Conservation (phyloP, 2,113 vertebrate species). For the Larimichthys polyactis region DNA sequence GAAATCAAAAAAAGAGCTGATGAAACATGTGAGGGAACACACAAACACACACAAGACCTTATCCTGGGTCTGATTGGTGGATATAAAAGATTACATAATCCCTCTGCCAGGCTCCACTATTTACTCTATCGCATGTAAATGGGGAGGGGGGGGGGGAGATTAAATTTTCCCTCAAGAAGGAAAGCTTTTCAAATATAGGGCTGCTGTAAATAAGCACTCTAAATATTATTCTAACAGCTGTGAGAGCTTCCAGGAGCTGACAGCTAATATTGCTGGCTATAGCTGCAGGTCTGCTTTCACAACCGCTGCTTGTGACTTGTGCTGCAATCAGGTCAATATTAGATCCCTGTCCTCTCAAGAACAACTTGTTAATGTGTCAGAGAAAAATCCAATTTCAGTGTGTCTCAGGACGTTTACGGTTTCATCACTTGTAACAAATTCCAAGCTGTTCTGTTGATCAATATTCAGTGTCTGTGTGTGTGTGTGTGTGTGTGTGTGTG, state of each 20-base stretch:
- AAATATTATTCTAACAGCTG: slow-evolving; percentile 69
- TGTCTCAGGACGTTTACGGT: slow-evolving; percentile 17
- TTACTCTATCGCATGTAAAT: slow-evolving; percentile 69
- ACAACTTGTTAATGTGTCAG: slow-evolving; percentile 55
- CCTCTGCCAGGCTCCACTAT: slow-evolving; percentile 50
- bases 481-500: neutral
- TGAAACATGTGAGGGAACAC: slow-evolving; percentile 32
- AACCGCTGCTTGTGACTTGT: slow-evolving; percentile 19
- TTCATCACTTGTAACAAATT: slow-evolving; percentile 52
- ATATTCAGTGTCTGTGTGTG: slow-evolving; percentile 36
- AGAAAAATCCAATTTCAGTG: slow-evolving; percentile 54
- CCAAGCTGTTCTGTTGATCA: slow-evolving; percentile 56
- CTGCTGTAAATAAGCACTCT: slow-evolving; percentile 64
- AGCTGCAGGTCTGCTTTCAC: slow-evolving; percentile 45
- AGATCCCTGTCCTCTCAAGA: slow-evolving; percentile 35
- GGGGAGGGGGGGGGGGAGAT: slow-evolving; percentile 19
- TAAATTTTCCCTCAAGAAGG: slow-evolving; percentile 44
- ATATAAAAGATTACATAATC: slow-evolving; percentile 66
- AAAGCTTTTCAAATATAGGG: slow-evolving; percentile 48
- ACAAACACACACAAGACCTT: slow-evolving; percentile 35
- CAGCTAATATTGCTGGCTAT: slow-evolving; percentile 52
- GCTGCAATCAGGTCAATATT: slow-evolving; percentile 50
- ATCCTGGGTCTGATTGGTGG: slow-evolving; percentile 35
- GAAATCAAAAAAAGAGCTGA: slow-evolving; percentile 48
- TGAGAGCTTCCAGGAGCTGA: slow-evolving; percentile 49